Percentiles rank a stretch among this genome's conserved stretches.
Evolutionary conservation across 2,113 vertebrate genomes (phyloP).

Genomic region (Corydoras maculifer): DNA sequence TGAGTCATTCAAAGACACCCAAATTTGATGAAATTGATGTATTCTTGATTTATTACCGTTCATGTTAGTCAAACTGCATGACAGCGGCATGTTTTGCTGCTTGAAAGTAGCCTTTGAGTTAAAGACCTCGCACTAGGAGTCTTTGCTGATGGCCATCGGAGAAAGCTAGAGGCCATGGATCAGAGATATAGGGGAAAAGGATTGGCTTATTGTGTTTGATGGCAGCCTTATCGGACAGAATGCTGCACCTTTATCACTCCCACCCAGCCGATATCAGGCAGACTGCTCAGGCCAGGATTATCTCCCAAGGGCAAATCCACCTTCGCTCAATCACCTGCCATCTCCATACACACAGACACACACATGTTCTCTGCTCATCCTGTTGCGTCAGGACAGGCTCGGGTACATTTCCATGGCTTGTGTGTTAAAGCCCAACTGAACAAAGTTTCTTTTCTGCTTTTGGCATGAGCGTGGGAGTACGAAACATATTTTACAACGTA

Average conservation of each 20-base stretch:
- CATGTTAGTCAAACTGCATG: not conserved
- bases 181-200: constrained; percentile 35
- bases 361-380: constrained; percentile 44
- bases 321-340: constrained; percentile 62
- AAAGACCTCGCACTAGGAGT: constrained; percentile 18
- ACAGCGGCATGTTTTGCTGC: constrained; percentile 5
- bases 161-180: constrained; percentile 14
- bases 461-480: no score
- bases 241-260: constrained; percentile 59
- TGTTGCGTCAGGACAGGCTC: constrained; percentile 7
- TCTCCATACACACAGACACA: constrained; percentile 55
- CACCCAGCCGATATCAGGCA: constrained; percentile 58
- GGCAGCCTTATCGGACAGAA: constrained; percentile 60
- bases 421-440: no score
- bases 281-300: constrained; percentile 53
- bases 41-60: not conserved
- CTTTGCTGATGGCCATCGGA: constrained; percentile 32
- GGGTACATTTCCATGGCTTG: not conserved
- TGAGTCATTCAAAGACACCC: no score
- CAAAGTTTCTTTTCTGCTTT: no score
- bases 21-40: not conserved
- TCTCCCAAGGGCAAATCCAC: constrained; percentile 67
- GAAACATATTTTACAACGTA: no score
- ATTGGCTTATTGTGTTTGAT: constrained; percentile 54
- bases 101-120: constrained; percentile 27